phyloP scores from a whole-genome alignment of 2,888 invertebrate genomes.

The Zelleria hepariella region DNA sequence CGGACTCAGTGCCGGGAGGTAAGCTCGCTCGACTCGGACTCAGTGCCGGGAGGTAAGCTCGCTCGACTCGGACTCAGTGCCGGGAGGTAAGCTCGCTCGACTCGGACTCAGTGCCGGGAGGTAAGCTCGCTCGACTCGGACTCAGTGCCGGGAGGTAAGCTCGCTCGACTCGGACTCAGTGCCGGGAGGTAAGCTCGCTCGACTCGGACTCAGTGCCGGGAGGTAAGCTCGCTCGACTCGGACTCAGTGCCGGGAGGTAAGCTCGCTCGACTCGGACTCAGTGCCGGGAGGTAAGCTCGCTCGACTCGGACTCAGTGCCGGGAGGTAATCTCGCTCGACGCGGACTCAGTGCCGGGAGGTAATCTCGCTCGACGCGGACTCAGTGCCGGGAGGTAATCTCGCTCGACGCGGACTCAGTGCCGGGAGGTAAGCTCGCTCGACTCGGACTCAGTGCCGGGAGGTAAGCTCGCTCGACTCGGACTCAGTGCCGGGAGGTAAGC shows the following conservation, averaged over 20 bases:
- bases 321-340: no score
- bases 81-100: conserved; percentile 34
- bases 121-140: no score
- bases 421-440: conserved; percentile 74
- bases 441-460: conserved; percentile 65
- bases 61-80: no score
- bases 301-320: conserved; percentile 51
- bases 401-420: no score
- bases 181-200: no score
- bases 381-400: no score
- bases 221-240: conserved; percentile 35
- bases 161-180: conserved; percentile 45
- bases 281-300: conserved; percentile 21
- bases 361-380: conserved; percentile 39
- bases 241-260: conserved; percentile 48
- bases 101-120: conserved; percentile 43
- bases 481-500: conserved; percentile 27
- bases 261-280: no score
- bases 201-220: conserved; percentile 28
- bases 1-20: conserved; percentile 31
- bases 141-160: conserved; percentile 27
- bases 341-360: conserved; percentile 31
- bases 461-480: conserved; percentile 83
- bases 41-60: no score
- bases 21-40: conserved; percentile 39